Percentiles rank a stretch among this genome's conserved stretches.
Conservation (phyloP, 2,797 vertebrate genomes). For the Potorous gilbertii region DNA sequence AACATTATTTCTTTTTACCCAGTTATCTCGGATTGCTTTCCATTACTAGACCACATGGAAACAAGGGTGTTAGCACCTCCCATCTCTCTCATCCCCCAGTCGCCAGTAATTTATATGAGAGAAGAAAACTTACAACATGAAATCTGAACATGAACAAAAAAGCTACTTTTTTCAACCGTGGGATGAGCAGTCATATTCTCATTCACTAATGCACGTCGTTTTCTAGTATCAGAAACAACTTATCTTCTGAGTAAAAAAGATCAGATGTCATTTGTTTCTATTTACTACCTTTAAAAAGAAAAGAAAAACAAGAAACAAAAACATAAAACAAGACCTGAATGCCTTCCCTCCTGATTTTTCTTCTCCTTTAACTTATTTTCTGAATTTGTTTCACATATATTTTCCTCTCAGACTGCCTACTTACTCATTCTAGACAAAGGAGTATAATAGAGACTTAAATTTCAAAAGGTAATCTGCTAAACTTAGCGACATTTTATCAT, state of each 20-base stretch:
- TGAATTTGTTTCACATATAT: slow-evolving; percentile 27
- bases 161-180: not conserved
- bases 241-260: slow-evolving; percentile 25
- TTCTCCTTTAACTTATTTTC: slow-evolving; percentile 22
- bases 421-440: slow-evolving; percentile 31
- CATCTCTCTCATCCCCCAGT: not conserved
- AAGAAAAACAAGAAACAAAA: slow-evolving; percentile 14
- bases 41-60: slow-evolving; percentile 20
- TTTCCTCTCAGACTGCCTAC: slow-evolving; percentile 2
- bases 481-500: slow-evolving; percentile 43
- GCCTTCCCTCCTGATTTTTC: slow-evolving; percentile 6
- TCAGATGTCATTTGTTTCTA: slow-evolving; percentile 15
- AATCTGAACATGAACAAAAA: not conserved
- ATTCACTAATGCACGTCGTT: not conserved
- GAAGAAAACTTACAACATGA: not conserved
- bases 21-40: slow-evolving; percentile 47
- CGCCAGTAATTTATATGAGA: not conserved
- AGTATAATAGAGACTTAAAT: not conserved
- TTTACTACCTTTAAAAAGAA: not conserved
- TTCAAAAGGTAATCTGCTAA: slow-evolving; percentile 1
- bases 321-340: not conserved
- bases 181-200: not conserved
- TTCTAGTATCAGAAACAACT: slow-evolving; percentile 7
- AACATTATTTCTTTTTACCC: slow-evolving; percentile 46
- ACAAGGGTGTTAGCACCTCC: slow-evolving; percentile 11